Conservation (phyloP, 1,140 invertebrate genomes). For the Papilio xuthus region DNA sequence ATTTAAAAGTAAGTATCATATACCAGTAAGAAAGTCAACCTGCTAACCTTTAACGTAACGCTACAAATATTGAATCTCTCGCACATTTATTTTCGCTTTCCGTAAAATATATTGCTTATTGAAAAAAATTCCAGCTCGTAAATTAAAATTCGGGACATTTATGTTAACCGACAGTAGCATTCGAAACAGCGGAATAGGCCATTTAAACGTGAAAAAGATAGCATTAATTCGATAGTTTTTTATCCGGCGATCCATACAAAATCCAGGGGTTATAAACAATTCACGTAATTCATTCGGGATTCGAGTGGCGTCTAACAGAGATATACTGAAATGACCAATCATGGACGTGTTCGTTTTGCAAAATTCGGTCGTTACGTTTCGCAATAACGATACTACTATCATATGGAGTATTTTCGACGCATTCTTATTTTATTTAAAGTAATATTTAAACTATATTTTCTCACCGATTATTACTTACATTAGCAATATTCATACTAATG, state of each 20-base stretch:
- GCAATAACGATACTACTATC: constrained; percentile 46
- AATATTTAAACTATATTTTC: constrained; percentile 1
- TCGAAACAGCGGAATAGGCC: constrained; percentile 17
- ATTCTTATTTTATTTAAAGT: constrained; percentile 7
- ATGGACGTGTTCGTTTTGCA: constrained; percentile 63
- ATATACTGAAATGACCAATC: constrained; percentile 78
- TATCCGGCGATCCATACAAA: constrained; percentile 46
- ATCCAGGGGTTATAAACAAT: constrained; percentile 63
- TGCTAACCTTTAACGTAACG: not conserved
- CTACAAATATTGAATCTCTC: no score
- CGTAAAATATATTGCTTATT: not conserved
- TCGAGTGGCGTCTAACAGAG: constrained; percentile 64
- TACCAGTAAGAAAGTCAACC: not conserved
- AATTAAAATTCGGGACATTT: not conserved
- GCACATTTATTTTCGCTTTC: not conserved
- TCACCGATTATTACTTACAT: constrained; percentile 15
- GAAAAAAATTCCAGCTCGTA: not conserved
- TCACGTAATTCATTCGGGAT: constrained; percentile 66
- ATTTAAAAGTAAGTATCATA: not conserved
- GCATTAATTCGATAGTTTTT: constrained; percentile 47
- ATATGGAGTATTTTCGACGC: constrained; percentile 43
- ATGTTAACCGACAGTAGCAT: not conserved
- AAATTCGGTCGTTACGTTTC: constrained; percentile 55
- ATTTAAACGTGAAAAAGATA: constrained; percentile 30
- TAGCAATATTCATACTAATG: constrained; percentile 33